Evolutionary conservation across 2,113 vertebrate species (phyloP).

Genomic region (Pomatorhinus ruficollis): DNA sequence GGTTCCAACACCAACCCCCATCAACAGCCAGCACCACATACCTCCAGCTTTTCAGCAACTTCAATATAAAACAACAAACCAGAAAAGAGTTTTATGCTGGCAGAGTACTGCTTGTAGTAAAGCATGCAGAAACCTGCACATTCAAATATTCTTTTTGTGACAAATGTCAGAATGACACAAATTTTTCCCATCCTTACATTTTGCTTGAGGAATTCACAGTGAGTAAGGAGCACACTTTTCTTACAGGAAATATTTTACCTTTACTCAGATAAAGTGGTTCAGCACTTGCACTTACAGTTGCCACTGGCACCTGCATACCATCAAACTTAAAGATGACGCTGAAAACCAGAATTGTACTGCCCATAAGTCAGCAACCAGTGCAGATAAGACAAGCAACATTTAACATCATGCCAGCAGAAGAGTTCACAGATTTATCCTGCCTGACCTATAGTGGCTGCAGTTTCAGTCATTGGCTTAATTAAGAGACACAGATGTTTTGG

Average conservation of each 20-base stretch:
- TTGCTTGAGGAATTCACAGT: background rate
- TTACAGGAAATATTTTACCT: background rate
- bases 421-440: background rate
- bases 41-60: background rate
- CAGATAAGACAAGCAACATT: background rate
- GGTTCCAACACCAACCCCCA: background rate
- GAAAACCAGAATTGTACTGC: background rate
- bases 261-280: background rate
- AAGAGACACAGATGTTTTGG: slow-evolving; percentile 20
- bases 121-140: background rate
- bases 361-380: background rate
- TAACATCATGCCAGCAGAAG: background rate
- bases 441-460: background rate
- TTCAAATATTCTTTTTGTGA: background rate
- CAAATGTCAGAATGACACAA: background rate
- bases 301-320: background rate
- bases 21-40: background rate
- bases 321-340: background rate
- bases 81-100: background rate
- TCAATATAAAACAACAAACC: background rate
- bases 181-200: background rate
- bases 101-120: background rate
- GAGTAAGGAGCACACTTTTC: background rate
- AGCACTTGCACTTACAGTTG: background rate
- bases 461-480: background rate